Evolutionary conservation across 2,113 vertebrate species (phyloP).

Genomic region (Danio rerio): DNA sequence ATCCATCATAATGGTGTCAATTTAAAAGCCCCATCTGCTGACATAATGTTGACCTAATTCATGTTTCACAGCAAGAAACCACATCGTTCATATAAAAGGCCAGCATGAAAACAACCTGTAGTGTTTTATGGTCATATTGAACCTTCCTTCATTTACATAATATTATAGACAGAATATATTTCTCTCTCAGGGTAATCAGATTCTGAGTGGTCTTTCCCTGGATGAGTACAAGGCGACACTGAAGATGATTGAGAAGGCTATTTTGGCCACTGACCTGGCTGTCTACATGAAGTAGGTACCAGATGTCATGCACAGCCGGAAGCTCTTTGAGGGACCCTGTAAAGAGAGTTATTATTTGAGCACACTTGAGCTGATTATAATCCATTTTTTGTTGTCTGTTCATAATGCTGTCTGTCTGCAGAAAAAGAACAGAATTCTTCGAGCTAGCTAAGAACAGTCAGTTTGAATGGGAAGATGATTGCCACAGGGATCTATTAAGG

Average conservation of each 20-base stretch:
- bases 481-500: slow-evolving; percentile 91
- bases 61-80: no score
- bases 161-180: neutral
- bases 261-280: slow-evolving; percentile 95
- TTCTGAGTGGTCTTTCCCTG: slow-evolving; percentile 91
- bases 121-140: no score
- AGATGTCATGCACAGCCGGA: slow-evolving; percentile 57
- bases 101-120: no score
- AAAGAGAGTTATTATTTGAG: neutral
- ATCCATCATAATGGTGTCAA: no score
- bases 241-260: slow-evolving; percentile 96
- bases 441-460: slow-evolving; percentile 91
- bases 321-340: neutral
- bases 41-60: no score
- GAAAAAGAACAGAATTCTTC: slow-evolving; percentile 89
- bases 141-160: neutral
- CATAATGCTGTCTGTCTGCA: slow-evolving; percentile 59
- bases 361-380: neutral
- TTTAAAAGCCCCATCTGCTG: no score
- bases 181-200: slow-evolving; percentile 89
- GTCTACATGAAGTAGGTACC: slow-evolving; percentile 94
- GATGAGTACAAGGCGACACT: slow-evolving; percentile 92
- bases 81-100: no score
- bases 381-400: slow-evolving; percentile 35
- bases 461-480: slow-evolving; percentile 88